Evolutionary conservation across 2,888 invertebrate species (phyloP).

Genomic region (Cataglyphis cursor): DNA sequence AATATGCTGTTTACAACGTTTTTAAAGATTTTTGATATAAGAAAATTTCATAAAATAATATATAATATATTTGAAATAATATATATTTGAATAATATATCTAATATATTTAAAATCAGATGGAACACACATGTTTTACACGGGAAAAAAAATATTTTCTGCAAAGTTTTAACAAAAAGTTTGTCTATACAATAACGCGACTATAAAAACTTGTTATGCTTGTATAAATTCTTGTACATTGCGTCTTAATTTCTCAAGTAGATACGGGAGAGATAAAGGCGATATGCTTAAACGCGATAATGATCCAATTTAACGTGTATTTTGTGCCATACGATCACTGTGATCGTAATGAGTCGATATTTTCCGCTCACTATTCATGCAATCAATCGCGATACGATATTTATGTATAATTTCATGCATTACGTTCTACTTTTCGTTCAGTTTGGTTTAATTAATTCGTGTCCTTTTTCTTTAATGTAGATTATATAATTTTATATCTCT

Average conservation of each 20-base stretch:
- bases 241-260: background rate
- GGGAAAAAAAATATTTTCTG: too few species aligned
- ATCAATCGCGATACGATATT: constrained; percentile 11
- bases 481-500: constrained; percentile 11
- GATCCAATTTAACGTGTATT: constrained; percentile 11
- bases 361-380: constrained; percentile 11
- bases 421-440: background rate
- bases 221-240: background rate
- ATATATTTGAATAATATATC: background rate
- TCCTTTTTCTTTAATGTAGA: constrained; percentile 1
- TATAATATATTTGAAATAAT: background rate
- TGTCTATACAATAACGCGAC: too few species aligned
- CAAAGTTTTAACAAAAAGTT: background rate
- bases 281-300: constrained; percentile 20
- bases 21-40: background rate
- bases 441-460: constrained; percentile 2
- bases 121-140: background rate
- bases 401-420: background rate
- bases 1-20: constrained; percentile 40
- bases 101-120: background rate
- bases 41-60: background rate
- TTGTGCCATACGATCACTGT: background rate
- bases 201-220: background rate
- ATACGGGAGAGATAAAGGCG: background rate
- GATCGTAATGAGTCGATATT: constrained; percentile 5